Percentiles rank a stretch among this genome's conserved stretches.
Evolutionary conservation across 2,113 vertebrate genomes (phyloP).

Genomic region (Donacobius atricapilla): DNA sequence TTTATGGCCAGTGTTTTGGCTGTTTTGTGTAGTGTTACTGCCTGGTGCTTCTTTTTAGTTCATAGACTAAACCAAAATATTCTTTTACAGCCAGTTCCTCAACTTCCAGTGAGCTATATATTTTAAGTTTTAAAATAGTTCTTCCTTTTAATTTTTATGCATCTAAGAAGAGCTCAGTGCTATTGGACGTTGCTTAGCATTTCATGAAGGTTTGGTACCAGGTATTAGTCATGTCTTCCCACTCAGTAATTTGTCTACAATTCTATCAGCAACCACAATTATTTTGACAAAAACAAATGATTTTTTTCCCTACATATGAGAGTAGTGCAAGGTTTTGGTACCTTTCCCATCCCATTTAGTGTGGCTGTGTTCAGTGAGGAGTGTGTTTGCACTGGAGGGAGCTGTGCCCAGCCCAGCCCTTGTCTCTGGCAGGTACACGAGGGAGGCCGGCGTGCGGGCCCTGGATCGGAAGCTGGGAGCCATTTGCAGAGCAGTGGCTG

Average conservation of each 20-base stretch:
- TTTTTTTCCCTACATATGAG: not conserved
- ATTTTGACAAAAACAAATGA: not conserved
- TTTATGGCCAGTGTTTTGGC: not conserved
- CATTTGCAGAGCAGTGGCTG: conserved; percentile 92
- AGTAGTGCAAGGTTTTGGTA: not conserved
- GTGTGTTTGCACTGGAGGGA: not conserved
- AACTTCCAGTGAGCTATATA: not conserved
- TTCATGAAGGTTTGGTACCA: not conserved
- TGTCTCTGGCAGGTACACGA: conserved; percentile 81
- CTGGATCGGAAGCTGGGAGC: conserved; percentile 92
- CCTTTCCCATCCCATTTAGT: not conserved
- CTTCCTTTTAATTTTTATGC: not conserved
- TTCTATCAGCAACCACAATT: not conserved
- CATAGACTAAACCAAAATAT: not conserved
- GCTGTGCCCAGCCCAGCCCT: not conserved
- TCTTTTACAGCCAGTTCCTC: not conserved
- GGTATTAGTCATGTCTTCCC: not conserved
- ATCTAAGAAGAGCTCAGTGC: not conserved
- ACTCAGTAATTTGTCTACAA: not conserved
- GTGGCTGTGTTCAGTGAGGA: not conserved
- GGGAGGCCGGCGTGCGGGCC: conserved; percentile 94
- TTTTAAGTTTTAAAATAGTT: not conserved
- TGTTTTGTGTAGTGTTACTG: not conserved
- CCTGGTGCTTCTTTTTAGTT: not conserved
- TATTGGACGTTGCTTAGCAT: not conserved